phyloP scores from a whole-genome alignment of 2,888 invertebrate species.

The Drosophila atroscutellata region DNA sequence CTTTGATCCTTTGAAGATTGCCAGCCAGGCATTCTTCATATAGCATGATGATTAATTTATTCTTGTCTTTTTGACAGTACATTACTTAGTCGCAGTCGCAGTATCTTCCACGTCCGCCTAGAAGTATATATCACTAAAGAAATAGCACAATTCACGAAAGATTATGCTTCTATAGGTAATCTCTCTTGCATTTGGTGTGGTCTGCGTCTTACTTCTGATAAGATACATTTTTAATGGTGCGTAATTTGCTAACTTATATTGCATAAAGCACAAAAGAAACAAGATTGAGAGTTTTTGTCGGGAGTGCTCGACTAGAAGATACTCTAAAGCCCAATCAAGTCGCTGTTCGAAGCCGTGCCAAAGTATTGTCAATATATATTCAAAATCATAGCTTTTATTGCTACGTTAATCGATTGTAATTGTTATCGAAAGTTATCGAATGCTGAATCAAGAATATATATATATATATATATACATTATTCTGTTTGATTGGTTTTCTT shows the following conservation, averaged over 20 bases:
- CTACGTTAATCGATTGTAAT: not conserved
- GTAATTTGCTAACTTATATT: conserved; percentile 27
- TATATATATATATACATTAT: no score
- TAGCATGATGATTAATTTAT: not conserved
- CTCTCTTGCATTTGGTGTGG: conserved; percentile 32
- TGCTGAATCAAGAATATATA: not conserved
- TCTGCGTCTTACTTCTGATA: conserved; percentile 54
- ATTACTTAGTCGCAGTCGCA: not conserved
- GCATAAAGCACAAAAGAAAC: not conserved
- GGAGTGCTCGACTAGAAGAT: not conserved
- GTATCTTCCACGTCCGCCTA: not conserved
- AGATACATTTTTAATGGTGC: conserved; percentile 61
- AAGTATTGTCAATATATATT: not conserved
- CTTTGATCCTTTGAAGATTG: not conserved
- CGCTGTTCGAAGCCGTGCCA: not conserved
- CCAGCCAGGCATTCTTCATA: not conserved
- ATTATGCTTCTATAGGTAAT: conserved; percentile 12
- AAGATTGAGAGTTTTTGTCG: not conserved
- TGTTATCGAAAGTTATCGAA: not conserved
- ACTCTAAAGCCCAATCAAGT: not conserved
- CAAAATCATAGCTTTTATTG: not conserved
- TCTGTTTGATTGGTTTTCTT: not conserved
- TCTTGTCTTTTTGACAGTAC: not conserved
- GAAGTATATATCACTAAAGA: not conserved
- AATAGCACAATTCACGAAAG: not conserved